These are phyloP conservation scores for Brevimyrus niger DNA, from an alignment of 2,113 vertebrate species.

Conservation along the genomic window DNA sequence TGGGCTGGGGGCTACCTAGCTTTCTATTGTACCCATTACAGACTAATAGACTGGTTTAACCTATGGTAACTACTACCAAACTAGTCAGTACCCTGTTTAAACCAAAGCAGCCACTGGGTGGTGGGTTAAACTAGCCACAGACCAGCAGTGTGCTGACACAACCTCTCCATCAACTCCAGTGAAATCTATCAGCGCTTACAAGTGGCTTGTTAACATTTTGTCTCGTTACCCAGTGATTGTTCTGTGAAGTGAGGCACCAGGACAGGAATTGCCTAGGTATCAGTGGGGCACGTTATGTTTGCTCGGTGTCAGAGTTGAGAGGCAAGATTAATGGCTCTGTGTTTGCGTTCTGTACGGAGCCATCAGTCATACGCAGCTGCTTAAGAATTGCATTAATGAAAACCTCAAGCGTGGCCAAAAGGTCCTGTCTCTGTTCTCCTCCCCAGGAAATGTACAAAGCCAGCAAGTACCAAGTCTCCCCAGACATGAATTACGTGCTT, in stretches of 20 bases:
- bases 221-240: not conserved
- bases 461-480: conserved; percentile 85
- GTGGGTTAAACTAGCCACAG: not conserved
- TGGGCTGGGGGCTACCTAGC: not conserved
- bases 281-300: conserved; percentile 45
- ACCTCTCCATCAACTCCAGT: not conserved
- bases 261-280: conserved; percentile 10
- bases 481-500: conserved; percentile 83
- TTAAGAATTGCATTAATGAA: conserved; percentile 47
- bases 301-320: conserved; percentile 28
- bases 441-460: conserved; percentile 84
- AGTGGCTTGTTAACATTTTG: conserved; percentile 25
- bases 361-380: conserved; percentile 47
- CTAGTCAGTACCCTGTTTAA: not conserved
- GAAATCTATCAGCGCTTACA: conserved; percentile 8
- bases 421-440: conserved; percentile 32
- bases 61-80: not conserved
- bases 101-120: not conserved
- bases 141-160: not conserved
- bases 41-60: not conserved
- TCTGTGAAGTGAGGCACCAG: conserved; percentile 15
- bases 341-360: conserved; percentile 29
- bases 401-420: conserved; percentile 40
- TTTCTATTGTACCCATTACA: not conserved
- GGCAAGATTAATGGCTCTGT: conserved; percentile 49